Percentiles rank a stretch among this genome's conserved stretches.
Evolutionary conservation across 2,888 invertebrate species (phyloP).

Genomic region (Ceriagrion tenellum): DNA sequence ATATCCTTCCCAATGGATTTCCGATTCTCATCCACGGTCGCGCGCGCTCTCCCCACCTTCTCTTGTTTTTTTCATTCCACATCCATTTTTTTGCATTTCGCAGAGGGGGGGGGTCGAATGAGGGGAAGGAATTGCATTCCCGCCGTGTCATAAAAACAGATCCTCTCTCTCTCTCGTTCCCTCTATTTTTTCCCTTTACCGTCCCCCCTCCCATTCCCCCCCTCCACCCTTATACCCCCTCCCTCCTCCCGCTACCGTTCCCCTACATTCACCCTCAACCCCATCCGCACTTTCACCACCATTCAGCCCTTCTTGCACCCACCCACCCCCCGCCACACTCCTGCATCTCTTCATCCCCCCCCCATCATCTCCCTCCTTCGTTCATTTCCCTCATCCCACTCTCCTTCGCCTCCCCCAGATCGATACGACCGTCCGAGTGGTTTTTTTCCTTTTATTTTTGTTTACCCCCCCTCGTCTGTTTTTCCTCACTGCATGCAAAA

Average conservation of each 20-base stretch:
- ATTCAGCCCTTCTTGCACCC: neutral
- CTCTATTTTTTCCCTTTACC: neutral
- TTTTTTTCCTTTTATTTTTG: neutral
- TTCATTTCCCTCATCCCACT: neutral
- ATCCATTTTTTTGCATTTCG: neutral
- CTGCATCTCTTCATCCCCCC: neutral
- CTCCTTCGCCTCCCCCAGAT: neutral
- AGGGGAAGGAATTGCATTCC: neutral
- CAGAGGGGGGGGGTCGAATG: too few species aligned
- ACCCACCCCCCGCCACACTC: neutral
- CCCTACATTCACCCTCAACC: too few species aligned
- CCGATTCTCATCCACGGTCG: conserved; percentile 46
- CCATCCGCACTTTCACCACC: neutral
- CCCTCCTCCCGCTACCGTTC: too few species aligned
- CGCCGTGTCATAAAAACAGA: neutral
- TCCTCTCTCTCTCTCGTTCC: neutral
- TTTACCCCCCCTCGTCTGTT: neutral
- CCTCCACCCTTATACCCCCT: neutral
- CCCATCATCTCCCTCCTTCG: neutral
- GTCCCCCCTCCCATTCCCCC: neutral
- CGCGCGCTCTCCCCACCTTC: neutral
- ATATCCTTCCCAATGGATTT: conserved; percentile 51
- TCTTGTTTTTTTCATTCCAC: neutral
- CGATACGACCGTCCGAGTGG: neutral
- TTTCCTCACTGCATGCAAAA: neutral